Percentiles rank a stretch among this genome's conserved stretches.
Evolutionary conservation across 2,888 invertebrate genomes (phyloP).

Genomic region (Lissonota sp.): DNA sequence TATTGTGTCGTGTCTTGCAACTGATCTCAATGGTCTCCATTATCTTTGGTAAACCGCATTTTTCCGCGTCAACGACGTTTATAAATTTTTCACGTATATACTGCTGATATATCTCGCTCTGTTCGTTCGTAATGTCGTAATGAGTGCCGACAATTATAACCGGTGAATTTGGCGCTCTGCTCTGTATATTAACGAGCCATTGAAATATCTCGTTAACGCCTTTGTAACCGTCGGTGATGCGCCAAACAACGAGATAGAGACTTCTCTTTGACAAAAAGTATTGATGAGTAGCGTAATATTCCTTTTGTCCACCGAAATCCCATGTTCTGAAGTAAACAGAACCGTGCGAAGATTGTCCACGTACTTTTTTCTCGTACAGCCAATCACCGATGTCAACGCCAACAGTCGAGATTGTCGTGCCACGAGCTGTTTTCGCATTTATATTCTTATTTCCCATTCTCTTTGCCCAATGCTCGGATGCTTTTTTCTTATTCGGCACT

Average conservation of each 20-base stretch:
- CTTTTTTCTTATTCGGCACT: constrained; percentile 89
- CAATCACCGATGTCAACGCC: constrained; percentile 99
- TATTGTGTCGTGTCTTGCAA: constrained; percentile 94
- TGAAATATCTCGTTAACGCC: constrained; percentile 96
- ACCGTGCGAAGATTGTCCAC: constrained; percentile 90
- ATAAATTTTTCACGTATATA: constrained; percentile 95
- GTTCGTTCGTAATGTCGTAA: constrained; percentile 92
- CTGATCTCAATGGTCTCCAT: constrained; percentile 96
- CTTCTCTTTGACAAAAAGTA: constrained; percentile 98
- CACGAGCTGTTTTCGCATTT: constrained; percentile 90
- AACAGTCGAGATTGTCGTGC: constrained; percentile 96
- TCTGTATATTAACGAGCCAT: constrained; percentile 98
- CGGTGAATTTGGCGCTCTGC: constrained; percentile 97
- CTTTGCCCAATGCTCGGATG: constrained; percentile 95
- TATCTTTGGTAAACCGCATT: constrained; percentile 96
- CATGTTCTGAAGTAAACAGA: constrained; percentile 97
- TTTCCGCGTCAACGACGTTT: constrained; percentile 97
- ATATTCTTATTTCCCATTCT: constrained; percentile 96
- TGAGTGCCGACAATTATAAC: constrained; percentile 98
- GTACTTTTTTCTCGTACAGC: constrained; percentile 94
- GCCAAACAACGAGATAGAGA: constrained; percentile 97
- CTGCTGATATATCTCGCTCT: constrained; percentile 93
- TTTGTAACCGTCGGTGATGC: constrained; percentile 94
- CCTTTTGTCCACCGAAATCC: constrained; percentile 99
- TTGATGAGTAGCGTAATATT: constrained; percentile 99